These are phyloP conservation scores for Sebastolobus alascanus DNA, from an alignment of 2,797 vertebrate species.

Conservation along the genomic window DNA sequence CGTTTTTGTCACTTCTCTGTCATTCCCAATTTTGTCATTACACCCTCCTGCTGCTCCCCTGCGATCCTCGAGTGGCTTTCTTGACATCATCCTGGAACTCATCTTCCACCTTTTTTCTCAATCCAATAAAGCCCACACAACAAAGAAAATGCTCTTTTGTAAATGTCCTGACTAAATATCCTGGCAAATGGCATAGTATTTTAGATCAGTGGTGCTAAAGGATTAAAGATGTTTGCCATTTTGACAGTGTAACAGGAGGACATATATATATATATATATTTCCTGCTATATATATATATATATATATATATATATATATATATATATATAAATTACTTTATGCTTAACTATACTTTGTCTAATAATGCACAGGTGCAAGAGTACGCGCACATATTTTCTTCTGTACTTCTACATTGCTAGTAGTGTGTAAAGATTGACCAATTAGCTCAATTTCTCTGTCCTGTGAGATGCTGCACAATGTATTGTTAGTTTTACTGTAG, in stretches of 20 bases:
- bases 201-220: slow-evolving; percentile 2
- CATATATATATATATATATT: too few relatives aligned
- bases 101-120: slow-evolving; percentile 21
- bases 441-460: not conserved
- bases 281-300: too few relatives aligned
- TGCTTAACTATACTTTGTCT: not conserved
- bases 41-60: slow-evolving; percentile 46
- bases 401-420: not conserved
- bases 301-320: too few relatives aligned
- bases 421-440: not conserved
- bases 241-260: not conserved
- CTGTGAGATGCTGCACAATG: not conserved
- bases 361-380: not conserved
- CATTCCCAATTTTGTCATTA: slow-evolving; percentile 50
- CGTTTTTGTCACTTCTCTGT: slow-evolving; percentile 42
- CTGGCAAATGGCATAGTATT: not conserved
- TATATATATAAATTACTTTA: too few relatives aligned
- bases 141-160: not conserved
- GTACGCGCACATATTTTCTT: not conserved
- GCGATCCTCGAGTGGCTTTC: slow-evolving; percentile 25
- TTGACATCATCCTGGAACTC: slow-evolving; percentile 27
- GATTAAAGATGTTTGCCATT: slow-evolving; percentile 6
- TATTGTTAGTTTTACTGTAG: not conserved
- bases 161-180: slow-evolving; percentile 13
- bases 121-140: not conserved